Base-by-base conservation (phyloP, 2,888 invertebrate species). In the Platycnemis pennipes region DNA sequence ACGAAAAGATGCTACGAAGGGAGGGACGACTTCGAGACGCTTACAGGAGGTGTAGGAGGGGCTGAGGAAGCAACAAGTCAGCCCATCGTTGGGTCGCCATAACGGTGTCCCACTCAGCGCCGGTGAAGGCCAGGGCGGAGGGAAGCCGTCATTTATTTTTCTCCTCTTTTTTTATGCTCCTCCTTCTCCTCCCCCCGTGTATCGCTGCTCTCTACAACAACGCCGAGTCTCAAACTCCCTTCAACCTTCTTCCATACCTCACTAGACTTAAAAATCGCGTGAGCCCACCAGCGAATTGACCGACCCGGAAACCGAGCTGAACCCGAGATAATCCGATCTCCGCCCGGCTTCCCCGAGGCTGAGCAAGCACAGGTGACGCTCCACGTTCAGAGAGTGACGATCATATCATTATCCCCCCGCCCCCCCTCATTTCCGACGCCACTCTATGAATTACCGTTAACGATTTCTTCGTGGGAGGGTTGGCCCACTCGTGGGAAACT, bases 41-140 rank as follows among this genome's bases (percentile, higher is more conserved):
- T 3, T 77, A 2, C 0, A 26, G 42, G 26, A 63, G 56, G 44
- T n/a, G 91, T 44, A 44, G 63, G 56, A 44, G 69, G 63, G 63
- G 11, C 26, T 63, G 63, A 63, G 26, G 63, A n/a, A 63, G 63
- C 63, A 63, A 53, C 16, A 13, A 11, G n/a, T 26, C 63, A 26
- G 63, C 63, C 63, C 56, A 44, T 91, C 44, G 63, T 53, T 91
- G 91, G 91, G 91, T 91, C 91, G 91, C 91, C 63, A 42, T 91
- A 91, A 91, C 91, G 91, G 91, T 91, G 91, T 44, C 63, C 87
- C 45, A 87, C 87, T 87, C 87, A 77, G 1, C 87, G 45, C 91
- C 63, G 91, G 42, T 63, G 91, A 63, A 91, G 91, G 89, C 89
- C 42, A 89, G 89, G 91, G 63, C 91, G 63, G 53, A 53, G 86